Percentiles rank a stretch among this genome's conserved stretches.
Evolutionary conservation across 2,888 invertebrate species (phyloP).

Genomic region (Pseudanteris insignis): DNA sequence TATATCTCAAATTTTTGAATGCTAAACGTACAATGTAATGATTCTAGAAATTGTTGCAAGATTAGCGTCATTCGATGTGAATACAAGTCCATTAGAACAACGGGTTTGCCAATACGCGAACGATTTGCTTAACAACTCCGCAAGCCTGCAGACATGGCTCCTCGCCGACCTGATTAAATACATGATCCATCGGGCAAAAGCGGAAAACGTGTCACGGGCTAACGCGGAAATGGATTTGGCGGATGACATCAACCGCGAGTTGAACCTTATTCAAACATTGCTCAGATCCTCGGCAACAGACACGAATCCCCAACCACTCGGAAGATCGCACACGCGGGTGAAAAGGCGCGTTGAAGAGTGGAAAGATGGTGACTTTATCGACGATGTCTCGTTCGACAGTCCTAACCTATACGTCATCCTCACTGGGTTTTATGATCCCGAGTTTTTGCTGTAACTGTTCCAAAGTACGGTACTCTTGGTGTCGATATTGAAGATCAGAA

Average conservation of each 20-base stretch:
- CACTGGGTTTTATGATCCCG: constrained; percentile 66
- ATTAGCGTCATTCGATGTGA: constrained; percentile 47
- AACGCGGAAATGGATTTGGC: constrained; percentile 46
- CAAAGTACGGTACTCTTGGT: constrained; percentile 52
- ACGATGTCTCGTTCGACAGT: constrained; percentile 69
- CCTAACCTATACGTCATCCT: constrained; percentile 70
- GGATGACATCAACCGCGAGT: constrained; percentile 49
- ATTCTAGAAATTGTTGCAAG: too few relatives aligned
- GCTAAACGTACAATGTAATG: too few relatives aligned
- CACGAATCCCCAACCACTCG: constrained; percentile 48
- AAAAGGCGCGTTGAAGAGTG: constrained; percentile 70
- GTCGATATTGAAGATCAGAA: constrained; percentile 53
- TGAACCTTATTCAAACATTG: constrained; percentile 45
- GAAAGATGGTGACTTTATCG: constrained; percentile 69
- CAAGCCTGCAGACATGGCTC: constrained; percentile 49
- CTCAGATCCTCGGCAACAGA: constrained; percentile 1
- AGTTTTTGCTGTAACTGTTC: constrained; percentile 51
- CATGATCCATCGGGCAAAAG: constrained; percentile 53
- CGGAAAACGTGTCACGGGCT: constrained; percentile 45
- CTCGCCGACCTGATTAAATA: constrained; percentile 55
- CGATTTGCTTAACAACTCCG: constrained; percentile 33
- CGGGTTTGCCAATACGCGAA: constrained; percentile 53
- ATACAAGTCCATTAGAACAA: constrained; percentile 48
- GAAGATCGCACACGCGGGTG: constrained; percentile 68
- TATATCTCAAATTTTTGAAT: too few relatives aligned